Conservation (phyloP, 2,113 vertebrate genomes). For the Crotalus tigris region DNA sequence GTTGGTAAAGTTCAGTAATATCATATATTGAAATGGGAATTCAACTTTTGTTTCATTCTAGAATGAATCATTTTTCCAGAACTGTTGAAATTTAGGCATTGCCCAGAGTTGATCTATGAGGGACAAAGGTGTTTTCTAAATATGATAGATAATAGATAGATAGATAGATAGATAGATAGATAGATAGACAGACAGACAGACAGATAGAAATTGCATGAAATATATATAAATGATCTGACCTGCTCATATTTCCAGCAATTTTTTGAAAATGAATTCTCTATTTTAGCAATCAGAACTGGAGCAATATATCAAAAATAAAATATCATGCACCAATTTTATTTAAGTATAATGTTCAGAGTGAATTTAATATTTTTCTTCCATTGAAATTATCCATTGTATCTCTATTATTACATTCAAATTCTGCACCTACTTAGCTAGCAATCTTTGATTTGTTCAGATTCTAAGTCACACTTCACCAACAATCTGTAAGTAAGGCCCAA, state of each 20-base stretch:
- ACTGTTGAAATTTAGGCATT: neutral
- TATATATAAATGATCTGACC: neutral
- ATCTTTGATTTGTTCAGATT: neutral
- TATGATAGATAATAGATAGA: neutral
- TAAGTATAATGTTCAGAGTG: neutral
- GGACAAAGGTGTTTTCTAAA: neutral
- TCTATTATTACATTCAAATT: neutral
- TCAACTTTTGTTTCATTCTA: neutral
- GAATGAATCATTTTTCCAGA: neutral
- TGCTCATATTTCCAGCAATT: neutral
- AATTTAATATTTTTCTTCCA: neutral
- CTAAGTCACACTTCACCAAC: neutral
- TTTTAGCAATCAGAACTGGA: neutral
- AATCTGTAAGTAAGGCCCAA: neutral
- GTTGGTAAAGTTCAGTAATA: neutral
- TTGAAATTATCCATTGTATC: neutral
- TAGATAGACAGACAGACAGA: too few relatives aligned
- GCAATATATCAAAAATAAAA: neutral
- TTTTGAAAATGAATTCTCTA: neutral
- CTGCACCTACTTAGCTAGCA: neutral
- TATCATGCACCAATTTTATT: neutral
- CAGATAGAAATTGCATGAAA: neutral
- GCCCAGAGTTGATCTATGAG: neutral
- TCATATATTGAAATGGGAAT: neutral
- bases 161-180: too few relatives aligned